Conservation (phyloP, 1,140 invertebrate genomes). For the Thaumetopoea pityocampa region DNA sequence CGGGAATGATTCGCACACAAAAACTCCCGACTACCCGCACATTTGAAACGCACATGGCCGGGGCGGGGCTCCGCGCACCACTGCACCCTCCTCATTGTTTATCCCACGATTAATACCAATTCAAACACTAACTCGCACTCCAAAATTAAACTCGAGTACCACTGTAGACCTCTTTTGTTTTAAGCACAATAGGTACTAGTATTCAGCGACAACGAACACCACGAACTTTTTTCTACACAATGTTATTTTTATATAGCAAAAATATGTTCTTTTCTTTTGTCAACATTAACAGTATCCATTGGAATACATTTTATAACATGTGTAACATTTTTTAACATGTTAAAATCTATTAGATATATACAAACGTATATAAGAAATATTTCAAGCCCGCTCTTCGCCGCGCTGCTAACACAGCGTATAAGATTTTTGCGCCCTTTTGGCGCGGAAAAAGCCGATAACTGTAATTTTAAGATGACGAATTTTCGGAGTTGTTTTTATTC, state of each 20-base stretch:
- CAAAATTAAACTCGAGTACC: slow-evolving; percentile 70
- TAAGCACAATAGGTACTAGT: slow-evolving; percentile 63
- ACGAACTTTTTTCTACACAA: slow-evolving; percentile 18
- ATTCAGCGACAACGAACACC: slow-evolving; percentile 30
- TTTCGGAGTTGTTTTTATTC: too few relatives aligned
- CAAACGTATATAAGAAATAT: too few relatives aligned
- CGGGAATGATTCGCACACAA: slow-evolving; percentile 1
- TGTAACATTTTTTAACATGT: too few relatives aligned
- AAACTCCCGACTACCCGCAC: background rate
- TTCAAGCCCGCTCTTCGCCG: too few relatives aligned
- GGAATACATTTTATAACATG: background rate
- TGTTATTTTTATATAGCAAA: slow-evolving; percentile 5
- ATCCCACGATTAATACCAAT: slow-evolving; percentile 73
- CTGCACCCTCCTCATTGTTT: slow-evolving; percentile 62
- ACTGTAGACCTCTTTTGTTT: slow-evolving; percentile 60
- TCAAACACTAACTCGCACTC: slow-evolving; percentile 72
- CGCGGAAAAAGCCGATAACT: too few relatives aligned
- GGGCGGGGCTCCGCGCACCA: slow-evolving; percentile 53
- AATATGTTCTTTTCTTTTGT: slow-evolving; percentile 3
- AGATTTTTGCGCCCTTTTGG: too few relatives aligned
- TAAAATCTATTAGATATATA: too few relatives aligned
- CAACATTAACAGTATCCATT: background rate
- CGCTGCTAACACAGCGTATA: too few relatives aligned
- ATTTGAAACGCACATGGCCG: slow-evolving; percentile 33
- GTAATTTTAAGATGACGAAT: too few relatives aligned